Percentiles rank a stretch among this genome's conserved stretches.
phyloP scores from a whole-genome alignment of 2,888 invertebrate genomes.

The Ganaspis brasiliensis region DNA sequence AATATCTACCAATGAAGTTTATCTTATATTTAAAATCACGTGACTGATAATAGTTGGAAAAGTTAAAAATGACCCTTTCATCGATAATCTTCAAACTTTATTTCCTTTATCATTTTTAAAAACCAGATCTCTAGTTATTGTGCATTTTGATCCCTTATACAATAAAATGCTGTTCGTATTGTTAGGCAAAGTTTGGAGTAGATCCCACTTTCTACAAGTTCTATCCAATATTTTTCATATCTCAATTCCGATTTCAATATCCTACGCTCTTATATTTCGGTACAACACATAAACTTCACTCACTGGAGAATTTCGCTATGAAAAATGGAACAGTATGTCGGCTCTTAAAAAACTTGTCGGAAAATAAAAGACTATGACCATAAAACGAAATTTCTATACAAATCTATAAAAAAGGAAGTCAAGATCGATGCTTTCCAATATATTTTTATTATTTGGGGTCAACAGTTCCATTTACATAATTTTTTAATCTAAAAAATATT shows the following conservation, averaged over 20 bases:
- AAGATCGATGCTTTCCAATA: background rate
- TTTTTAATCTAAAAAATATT: background rate
- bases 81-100: background rate
- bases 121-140: background rate
- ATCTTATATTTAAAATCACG: too few species aligned
- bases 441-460: background rate
- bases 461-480: background rate
- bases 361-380: background rate
- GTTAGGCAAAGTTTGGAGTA: conserved; percentile 17
- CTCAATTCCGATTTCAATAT: conserved; percentile 33
- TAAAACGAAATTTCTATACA: conserved; percentile 8
- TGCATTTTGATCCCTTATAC: background rate
- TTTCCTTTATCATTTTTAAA: background rate
- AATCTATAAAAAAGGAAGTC: background rate
- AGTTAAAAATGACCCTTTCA: background rate
- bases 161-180: conserved; percentile 10
- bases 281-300: conserved; percentile 7
- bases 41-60: too few species aligned
- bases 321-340: background rate
- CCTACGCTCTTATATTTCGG: conserved; percentile 16
- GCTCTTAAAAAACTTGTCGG: background rate
- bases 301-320: background rate
- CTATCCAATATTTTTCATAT: conserved; percentile 22
- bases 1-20: too few species aligned
- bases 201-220: conserved; percentile 18